Evolutionary conservation across 2,888 invertebrate genomes (phyloP).

Genomic region (Trissonchulus sp.): DNA sequence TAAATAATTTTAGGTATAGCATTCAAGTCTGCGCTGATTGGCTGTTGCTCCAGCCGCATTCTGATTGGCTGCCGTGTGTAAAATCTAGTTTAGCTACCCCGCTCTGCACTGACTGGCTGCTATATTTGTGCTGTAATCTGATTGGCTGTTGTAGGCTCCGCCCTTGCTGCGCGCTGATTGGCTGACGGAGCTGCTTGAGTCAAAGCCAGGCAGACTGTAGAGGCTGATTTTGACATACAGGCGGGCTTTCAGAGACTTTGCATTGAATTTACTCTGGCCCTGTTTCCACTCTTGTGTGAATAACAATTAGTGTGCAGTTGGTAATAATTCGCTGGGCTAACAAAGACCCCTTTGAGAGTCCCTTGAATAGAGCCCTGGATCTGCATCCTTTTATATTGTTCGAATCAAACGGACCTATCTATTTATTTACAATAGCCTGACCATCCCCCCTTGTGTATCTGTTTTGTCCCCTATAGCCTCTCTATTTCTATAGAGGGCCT

Average conservation of each 20-base stretch:
- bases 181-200: background rate
- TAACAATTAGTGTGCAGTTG: background rate
- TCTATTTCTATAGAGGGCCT: no score
- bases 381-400: no score
- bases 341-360: no score
- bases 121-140: background rate
- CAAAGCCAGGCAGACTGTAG: background rate
- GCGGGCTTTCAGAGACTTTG: background rate
- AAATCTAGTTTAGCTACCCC: no score
- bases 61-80: no score
- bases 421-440: no score
- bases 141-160: conserved; percentile 1
- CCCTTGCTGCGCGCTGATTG: background rate
- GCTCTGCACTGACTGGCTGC: no score
- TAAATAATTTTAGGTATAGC: no score
- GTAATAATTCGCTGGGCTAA: background rate
- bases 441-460: background rate
- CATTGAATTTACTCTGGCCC: background rate
- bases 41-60: background rate
- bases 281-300: no score
- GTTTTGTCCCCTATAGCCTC: no score
- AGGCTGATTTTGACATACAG: background rate
- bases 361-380: no score
- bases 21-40: background rate
- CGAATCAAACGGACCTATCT: no score